Evolutionary conservation across 2,797 vertebrate species (phyloP), one percentile per base, ranked within the genome.

Genomic region (Sebastolobus altivelis): DNA sequence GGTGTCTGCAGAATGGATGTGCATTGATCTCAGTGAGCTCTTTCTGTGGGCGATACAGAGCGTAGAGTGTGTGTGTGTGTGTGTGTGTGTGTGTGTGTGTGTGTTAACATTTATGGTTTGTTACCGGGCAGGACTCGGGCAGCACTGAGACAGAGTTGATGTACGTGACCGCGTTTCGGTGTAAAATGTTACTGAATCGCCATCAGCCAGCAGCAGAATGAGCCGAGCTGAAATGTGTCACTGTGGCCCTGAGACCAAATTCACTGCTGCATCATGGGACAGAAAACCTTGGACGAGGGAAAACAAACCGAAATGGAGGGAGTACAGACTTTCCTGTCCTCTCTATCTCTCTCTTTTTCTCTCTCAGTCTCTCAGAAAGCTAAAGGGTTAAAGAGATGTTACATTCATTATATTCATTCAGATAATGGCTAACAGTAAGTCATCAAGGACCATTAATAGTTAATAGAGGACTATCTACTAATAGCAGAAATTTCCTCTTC

Each of bases 401-500:
- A 92, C 90, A 92, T 93, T 94, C 85, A 91, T 88, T 86, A 85
- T 87, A 88, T 91, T 90, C 81, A 87, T 83, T 78, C 80, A 46
- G 72, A 81, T 86, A 82, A 92, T 90, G 87, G 87, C 86, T 89
- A 91, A 92, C 83, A 89, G 89, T 86, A 90, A 89, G 83, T 91
- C 87, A 92, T 91, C 85, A 80, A 75, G 73, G 62, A 88, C 85
- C 89, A 92, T 94, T 87, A 89, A 92, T 90, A 92, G 80, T 89
- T 91, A 88, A 92, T 68, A 80, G 90, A 94, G 92, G 90, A 94
- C 90, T 91, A 93, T 93, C 92, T 92, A 86, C 86, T 43, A 31
- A 82, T 13, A 80, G 90, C 84, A 94, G 92, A 94, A 92, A 93
- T 89, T 88, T 94, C 92, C 92, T 90, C 93, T 43, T 75, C 33